Evolutionary conservation across 1,140 invertebrate species (phyloP).

Genomic region (Euglossa dilemma): DNA sequence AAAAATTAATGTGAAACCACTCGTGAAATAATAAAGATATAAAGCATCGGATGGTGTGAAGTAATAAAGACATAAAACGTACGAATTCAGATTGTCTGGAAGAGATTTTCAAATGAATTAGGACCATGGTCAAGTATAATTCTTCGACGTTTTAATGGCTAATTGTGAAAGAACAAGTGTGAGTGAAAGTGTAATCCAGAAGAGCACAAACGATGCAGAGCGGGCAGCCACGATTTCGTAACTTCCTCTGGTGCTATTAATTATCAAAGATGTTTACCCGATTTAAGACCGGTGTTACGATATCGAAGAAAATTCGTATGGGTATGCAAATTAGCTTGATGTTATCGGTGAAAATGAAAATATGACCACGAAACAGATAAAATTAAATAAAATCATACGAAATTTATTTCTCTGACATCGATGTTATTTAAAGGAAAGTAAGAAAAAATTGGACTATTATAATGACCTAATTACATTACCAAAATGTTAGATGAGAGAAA

Average conservation of each 20-base stretch:
- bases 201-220: conserved; percentile 10
- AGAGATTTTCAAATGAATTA: conserved; percentile 43
- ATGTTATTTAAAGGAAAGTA: neutral
- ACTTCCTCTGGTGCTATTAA: conserved; percentile 54
- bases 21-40: too few species aligned
- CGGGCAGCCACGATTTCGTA: conserved; percentile 37
- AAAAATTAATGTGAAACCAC: too few species aligned
- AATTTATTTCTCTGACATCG: too few species aligned
- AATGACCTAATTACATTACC: too few species aligned
- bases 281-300: conserved; percentile 43
- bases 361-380: neutral
- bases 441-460: too few species aligned
- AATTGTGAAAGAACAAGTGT: conserved; percentile 29
- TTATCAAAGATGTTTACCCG: conserved; percentile 62
- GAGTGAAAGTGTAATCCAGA: conserved; percentile 21
- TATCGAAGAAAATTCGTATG: conserved; percentile 15
- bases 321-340: neutral
- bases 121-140: conserved; percentile 43
- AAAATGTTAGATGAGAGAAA: too few species aligned
- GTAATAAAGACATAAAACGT: too few species aligned
- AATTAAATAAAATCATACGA: neutral
- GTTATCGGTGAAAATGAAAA: conserved; percentile 29
- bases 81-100: neutral
- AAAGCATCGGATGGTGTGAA: too few species aligned
- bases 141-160: conserved; percentile 10